phyloP scores from a whole-genome alignment of 2,797 vertebrate genomes.

The Danio jaintianensis region DNA sequence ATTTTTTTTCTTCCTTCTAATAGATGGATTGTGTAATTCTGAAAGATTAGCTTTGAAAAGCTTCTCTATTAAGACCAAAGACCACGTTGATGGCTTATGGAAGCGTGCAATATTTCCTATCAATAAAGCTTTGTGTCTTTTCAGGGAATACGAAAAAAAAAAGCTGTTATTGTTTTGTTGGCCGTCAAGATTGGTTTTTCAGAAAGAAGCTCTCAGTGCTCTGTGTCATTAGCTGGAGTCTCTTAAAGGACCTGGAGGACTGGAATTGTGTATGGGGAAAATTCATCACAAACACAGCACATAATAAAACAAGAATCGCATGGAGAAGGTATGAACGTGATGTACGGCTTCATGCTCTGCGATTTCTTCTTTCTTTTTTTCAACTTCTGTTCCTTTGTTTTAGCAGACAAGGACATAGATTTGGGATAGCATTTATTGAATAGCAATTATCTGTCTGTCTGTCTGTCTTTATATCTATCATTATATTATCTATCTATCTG shows the following conservation, averaged over 20 bases:
- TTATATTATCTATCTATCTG: no score
- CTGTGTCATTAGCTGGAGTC: slow-evolving; percentile 29
- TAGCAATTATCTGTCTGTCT: no score
- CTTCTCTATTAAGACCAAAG: slow-evolving; percentile 26
- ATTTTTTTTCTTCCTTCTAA: slow-evolving; percentile 35
- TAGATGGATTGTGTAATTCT: slow-evolving; percentile 54
- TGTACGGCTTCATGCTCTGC: no score
- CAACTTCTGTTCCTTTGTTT: no score
- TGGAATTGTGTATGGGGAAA: background rate
- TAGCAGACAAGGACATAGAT: no score
- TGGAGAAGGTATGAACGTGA: background rate
- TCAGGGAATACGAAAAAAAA: slow-evolving; percentile 55
- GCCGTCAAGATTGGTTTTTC: slow-evolving; percentile 39
- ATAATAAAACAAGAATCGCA: background rate
- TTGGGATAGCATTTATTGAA: no score
- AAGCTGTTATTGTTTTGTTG: slow-evolving; percentile 57
- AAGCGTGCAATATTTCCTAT: slow-evolving; percentile 37
- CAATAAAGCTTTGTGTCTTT: slow-evolving; percentile 28
- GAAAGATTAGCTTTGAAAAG: slow-evolving; percentile 63
- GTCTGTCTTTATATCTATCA: no score
- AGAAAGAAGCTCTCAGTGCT: slow-evolving; percentile 47
- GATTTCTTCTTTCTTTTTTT: no score
- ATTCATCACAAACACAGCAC: background rate
- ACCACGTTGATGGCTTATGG: slow-evolving; percentile 38
- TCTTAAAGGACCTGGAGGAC: slow-evolving; percentile 10